phyloP scores from a whole-genome alignment of 2,113 vertebrate species.

The Seriola rivoliana region DNA sequence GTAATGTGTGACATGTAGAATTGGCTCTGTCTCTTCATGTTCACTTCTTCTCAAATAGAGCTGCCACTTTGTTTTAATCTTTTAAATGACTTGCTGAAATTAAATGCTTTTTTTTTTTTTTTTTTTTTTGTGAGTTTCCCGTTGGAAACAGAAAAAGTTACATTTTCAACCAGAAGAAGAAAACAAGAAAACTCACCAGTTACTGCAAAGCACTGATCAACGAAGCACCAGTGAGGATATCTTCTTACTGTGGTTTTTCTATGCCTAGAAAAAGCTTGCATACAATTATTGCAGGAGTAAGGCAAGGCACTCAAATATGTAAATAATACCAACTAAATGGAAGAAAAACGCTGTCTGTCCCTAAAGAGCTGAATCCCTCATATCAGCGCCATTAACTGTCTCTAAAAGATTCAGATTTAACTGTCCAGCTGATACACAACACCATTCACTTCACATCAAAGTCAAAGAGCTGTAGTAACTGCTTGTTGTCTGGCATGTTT shows the following conservation, averaged over 20 bases:
- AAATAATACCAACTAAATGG: conserved; percentile 14
- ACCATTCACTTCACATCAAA: neutral
- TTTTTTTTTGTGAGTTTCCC: no score
- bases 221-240: neutral
- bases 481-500: neutral
- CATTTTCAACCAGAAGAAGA: neutral
- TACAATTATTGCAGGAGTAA: neutral
- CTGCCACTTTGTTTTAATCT: no score
- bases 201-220: neutral
- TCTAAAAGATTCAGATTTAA: neutral
- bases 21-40: neutral
- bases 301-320: conserved; percentile 16
- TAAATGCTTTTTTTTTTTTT: no score
- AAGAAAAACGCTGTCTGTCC: conserved; percentile 13
- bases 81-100: no score
- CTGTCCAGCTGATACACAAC: conserved; percentile 1
- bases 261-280: neutral
- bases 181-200: conserved; percentile 1
- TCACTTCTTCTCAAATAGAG: no score
- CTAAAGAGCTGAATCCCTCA: neutral
- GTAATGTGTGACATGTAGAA: neutral
- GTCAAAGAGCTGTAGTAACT: neutral
- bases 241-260: neutral
- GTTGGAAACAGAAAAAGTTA: neutral
- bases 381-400: conserved; percentile 9